phyloP scores from a whole-genome alignment of 2,888 invertebrate species.

The Pandemis corylana region DNA sequence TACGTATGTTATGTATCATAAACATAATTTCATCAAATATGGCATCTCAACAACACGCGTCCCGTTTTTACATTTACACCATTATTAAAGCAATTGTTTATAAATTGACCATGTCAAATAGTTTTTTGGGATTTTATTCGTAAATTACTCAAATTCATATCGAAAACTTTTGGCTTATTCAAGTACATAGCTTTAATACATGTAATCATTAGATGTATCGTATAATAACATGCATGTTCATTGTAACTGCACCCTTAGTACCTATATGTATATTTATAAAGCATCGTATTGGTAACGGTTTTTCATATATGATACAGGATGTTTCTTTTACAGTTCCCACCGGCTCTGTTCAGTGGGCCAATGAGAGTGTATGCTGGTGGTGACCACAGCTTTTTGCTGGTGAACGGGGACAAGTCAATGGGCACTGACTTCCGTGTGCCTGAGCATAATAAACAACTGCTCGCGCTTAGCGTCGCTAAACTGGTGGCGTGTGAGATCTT shows the following conservation, averaged over 20 bases:
- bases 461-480: conserved; percentile 85
- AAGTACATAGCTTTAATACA: conserved; percentile 23
- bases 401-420: conserved; percentile 72
- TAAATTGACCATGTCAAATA: background rate
- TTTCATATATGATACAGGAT: conserved; percentile 18
- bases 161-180: conserved; percentile 15
- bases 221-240: conserved; percentile 13
- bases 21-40: background rate
- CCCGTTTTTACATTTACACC: background rate
- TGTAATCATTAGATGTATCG: conserved; percentile 2
- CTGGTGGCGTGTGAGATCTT: conserved; percentile 86
- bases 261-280: background rate
- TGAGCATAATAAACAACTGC: conserved; percentile 87
- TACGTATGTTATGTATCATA: background rate
- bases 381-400: conserved; percentile 93
- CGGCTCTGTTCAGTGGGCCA: conserved; percentile 73
- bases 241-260: conserved; percentile 35
- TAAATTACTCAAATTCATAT: background rate
- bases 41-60: background rate
- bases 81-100: background rate
- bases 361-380: conserved; percentile 92
- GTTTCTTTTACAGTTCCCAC: conserved; percentile 64
- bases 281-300: background rate
- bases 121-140: background rate
- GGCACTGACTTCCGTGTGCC: conserved; percentile 88